A percentile compares a stretch with the other conserved stretches of the same genome.
phyloP scores from a whole-genome alignment of 2,888 invertebrate species.

The Volucella zonaria region DNA sequence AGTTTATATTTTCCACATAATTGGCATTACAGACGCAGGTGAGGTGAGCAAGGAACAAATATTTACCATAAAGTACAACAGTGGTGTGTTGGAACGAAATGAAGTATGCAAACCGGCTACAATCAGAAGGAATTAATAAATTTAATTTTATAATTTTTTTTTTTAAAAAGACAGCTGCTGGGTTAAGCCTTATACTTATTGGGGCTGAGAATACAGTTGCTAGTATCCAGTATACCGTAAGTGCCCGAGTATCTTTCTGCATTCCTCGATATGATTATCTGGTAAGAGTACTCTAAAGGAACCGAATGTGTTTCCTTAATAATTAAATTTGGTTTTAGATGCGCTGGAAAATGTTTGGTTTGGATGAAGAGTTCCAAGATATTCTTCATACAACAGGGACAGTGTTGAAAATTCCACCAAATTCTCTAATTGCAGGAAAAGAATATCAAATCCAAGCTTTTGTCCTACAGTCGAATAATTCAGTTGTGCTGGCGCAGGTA shows the following conservation, averaged over 20 bases:
- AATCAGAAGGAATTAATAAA: neutral
- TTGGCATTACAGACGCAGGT: constrained; percentile 76
- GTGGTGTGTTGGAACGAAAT: constrained; percentile 73
- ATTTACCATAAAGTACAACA: constrained; percentile 75
- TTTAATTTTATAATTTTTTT: neutral
- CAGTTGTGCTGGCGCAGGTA: constrained; percentile 58
- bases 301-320: neutral
- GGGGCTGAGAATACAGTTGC: constrained; percentile 75
- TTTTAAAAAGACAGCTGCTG: constrained; percentile 43
- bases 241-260: constrained; percentile 75
- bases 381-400: constrained; percentile 70
- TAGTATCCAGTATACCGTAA: constrained; percentile 70
- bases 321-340: constrained; percentile 24
- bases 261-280: constrained; percentile 74
- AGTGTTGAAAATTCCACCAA: constrained; percentile 73
- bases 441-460: constrained; percentile 75
- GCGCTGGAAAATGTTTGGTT: constrained; percentile 75
- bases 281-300: constrained; percentile 38
- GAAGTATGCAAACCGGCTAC: constrained; percentile 41
- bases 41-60: constrained; percentile 75
- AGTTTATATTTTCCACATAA: constrained; percentile 76
- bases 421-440: constrained; percentile 72
- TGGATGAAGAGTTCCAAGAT: constrained; percentile 74
- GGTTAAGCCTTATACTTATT: constrained; percentile 75
- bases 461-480: constrained; percentile 61